Percentiles rank a stretch among this genome's conserved stretches.
Evolutionary conservation across 2,888 invertebrate genomes (phyloP).

Genomic region (Urechis unicinctus): DNA sequence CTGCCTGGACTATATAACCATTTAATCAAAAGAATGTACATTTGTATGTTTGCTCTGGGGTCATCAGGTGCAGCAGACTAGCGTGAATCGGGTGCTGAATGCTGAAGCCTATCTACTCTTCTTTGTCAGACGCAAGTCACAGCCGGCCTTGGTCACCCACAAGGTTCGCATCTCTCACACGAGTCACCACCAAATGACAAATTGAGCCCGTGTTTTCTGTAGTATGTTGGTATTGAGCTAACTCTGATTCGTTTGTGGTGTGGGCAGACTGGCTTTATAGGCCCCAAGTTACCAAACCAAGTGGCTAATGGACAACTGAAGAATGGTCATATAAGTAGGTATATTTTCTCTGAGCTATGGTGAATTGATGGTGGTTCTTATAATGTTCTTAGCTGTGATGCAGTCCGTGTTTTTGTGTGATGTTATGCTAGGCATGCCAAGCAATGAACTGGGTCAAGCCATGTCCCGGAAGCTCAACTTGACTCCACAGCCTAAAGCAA

Average conservation of each 20-base stretch:
- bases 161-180: not conserved
- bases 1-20: not conserved
- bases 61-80: conserved; percentile 48
- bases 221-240: not conserved
- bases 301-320: not conserved
- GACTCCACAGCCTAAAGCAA: no score
- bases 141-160: no score
- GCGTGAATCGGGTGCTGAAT: conserved; percentile 67
- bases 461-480: no score
- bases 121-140: conserved; percentile 53
- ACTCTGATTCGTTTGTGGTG: not conserved
- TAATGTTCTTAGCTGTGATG: no score
- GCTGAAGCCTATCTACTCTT: conserved; percentile 79
- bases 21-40: not conserved
- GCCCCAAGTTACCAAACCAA: not conserved
- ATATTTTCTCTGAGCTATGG: no score
- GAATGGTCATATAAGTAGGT: no score
- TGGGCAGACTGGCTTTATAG: not conserved
- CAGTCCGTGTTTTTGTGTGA: no score
- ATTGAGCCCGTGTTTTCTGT: not conserved
- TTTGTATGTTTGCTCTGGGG: not conserved
- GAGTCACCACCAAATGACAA: no score
- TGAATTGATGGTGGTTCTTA: no score
- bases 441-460: no score
- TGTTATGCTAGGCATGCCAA: no score